Conservation (phyloP, 2,888 invertebrate species). For the Nomada fabriciana region DNA sequence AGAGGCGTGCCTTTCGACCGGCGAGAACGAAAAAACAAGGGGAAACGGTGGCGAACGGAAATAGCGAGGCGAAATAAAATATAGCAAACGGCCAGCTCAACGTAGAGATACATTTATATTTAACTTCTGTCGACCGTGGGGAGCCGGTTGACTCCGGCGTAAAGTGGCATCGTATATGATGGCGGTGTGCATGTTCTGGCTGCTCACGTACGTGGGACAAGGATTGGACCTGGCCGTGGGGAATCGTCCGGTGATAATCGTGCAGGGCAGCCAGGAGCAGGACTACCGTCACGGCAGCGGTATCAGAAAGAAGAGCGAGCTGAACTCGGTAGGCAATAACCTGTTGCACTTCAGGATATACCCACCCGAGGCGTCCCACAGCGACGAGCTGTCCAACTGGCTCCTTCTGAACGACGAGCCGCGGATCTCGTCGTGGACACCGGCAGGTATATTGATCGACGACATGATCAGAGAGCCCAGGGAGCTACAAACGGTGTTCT, state of each 20-base stretch:
- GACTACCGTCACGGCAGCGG: constrained; percentile 68
- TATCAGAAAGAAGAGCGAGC: constrained; percentile 66
- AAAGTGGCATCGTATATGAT: constrained; percentile 66
- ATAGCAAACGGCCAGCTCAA: no score
- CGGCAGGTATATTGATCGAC: constrained; percentile 64
- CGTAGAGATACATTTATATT: not conserved
- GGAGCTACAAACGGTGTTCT: constrained; percentile 65
- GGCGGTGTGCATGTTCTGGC: constrained; percentile 82
- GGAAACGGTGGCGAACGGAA: not conserved
- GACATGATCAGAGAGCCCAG: constrained; percentile 62
- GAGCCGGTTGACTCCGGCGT: constrained; percentile 13
- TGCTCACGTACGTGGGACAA: constrained; percentile 81
- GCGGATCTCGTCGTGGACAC: constrained; percentile 66
- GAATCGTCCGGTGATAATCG: constrained; percentile 75
- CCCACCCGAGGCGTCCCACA: constrained; percentile 61
- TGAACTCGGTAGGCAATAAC: constrained; percentile 65
- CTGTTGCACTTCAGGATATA: constrained; percentile 70
- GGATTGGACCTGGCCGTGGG: constrained; percentile 80
- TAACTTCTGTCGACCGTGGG: not conserved
- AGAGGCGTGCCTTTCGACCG: constrained; percentile 66
- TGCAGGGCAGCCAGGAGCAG: constrained; percentile 67
- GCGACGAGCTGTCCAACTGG: constrained; percentile 76
- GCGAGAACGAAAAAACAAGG: constrained; percentile 16
- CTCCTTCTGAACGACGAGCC: constrained; percentile 74
- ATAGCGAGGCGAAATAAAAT: not conserved